These are phyloP conservation scores for Sinotaia quadrata DNA, from an alignment of 2,888 invertebrate genomes.

Conservation along the genomic window DNA sequence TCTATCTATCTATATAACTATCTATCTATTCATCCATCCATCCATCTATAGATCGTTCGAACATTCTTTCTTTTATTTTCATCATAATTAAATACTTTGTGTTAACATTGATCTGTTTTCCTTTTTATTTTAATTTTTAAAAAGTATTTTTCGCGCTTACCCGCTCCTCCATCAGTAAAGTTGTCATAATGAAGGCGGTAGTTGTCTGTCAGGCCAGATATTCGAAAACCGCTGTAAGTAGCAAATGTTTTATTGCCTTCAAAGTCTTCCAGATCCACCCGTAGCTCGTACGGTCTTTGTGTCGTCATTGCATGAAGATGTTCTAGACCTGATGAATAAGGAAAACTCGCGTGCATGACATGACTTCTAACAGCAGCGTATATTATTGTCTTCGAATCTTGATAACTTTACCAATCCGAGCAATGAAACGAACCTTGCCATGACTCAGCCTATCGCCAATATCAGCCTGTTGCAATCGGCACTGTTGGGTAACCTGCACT, in stretches of 20 bases:
- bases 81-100: no score
- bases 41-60: background rate
- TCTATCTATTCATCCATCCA: background rate
- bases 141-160: background rate
- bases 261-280: slow-evolving; percentile 5
- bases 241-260: background rate
- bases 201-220: background rate
- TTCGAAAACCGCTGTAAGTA: background rate
- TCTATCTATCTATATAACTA: background rate
- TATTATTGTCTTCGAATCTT: no score
- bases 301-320: slow-evolving; percentile 2
- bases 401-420: no score
- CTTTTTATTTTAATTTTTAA: no score
- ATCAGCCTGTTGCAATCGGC: no score
- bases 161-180: background rate
- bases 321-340: slow-evolving; percentile 4
- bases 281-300: background rate
- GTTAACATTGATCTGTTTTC: no score
- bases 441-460: no score
- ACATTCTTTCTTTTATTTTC: background rate
- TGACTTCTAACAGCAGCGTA: no score
- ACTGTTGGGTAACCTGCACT: no score
- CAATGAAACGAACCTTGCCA: no score
- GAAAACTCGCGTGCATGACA: no score
- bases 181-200: background rate